Evolutionary conservation across 1,140 invertebrate genomes (phyloP).

Genomic region (Hyles euphorbiae): DNA sequence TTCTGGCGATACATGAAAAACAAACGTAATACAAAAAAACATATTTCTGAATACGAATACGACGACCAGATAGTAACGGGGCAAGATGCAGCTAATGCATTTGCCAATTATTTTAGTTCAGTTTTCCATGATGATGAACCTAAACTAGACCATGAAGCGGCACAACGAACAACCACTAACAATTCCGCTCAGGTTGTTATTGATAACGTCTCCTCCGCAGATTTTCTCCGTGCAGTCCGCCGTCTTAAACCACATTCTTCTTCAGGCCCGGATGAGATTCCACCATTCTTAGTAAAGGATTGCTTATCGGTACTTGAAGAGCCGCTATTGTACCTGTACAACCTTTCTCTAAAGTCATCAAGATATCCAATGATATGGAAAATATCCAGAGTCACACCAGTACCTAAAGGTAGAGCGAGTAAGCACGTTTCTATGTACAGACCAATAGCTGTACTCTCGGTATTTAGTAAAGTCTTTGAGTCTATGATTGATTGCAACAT

Average conservation of each 20-base stretch:
- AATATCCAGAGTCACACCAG: slow-evolving; percentile 1
- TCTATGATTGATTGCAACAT: slow-evolving; percentile 1
- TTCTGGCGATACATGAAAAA: slow-evolving; percentile 2
- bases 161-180: background rate
- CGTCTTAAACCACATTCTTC: slow-evolving; percentile 8
- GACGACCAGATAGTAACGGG: slow-evolving; percentile 1
- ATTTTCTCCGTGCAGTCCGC: background rate
- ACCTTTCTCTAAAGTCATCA: slow-evolving; percentile 1
- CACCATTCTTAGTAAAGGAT: slow-evolving; percentile 12
- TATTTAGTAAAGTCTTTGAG: slow-evolving; percentile 10
- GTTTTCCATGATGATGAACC: slow-evolving; percentile 4
- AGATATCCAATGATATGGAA: slow-evolving; percentile 6
- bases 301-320: slow-evolving; percentile 2
- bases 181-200: too few species aligned
- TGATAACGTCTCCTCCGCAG: too few species aligned
- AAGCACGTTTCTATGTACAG: background rate
- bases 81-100: slow-evolving; percentile 11
- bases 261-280: slow-evolving; percentile 13
- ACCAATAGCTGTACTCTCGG: slow-evolving; percentile 5
- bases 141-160: slow-evolving; percentile 1
- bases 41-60: background rate
- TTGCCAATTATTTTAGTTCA: slow-evolving; percentile 12
- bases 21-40: too few species aligned
- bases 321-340: slow-evolving; percentile 14
- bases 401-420: slow-evolving; percentile 4